phyloP scores from a whole-genome alignment of 2,113 vertebrate genomes.

The Ptilonorhynchus violaceus region DNA sequence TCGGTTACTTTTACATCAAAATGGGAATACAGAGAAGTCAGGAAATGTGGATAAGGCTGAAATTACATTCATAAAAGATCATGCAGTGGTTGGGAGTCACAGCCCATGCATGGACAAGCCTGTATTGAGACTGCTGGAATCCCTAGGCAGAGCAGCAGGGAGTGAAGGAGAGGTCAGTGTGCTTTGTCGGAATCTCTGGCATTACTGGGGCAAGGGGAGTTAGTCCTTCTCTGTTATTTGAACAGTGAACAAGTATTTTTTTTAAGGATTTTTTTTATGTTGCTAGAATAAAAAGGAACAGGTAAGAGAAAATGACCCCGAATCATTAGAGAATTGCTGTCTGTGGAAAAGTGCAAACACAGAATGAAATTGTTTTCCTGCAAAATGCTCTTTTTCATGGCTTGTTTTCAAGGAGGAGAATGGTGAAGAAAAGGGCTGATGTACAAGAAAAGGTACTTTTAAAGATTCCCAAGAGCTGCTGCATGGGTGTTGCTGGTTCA shows the following conservation, averaged over 20 bases:
- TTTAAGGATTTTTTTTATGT: neutral
- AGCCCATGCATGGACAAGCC: constrained; percentile 1
- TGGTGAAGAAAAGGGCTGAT: neutral
- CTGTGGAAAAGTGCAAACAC: constrained; percentile 9
- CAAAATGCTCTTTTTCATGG: neutral
- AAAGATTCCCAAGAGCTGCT: neutral
- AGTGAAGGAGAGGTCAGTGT: constrained; percentile 31
- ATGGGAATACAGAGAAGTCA: neutral
- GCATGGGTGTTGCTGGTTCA: neutral
- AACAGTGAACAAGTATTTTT: neutral
- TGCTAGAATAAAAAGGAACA: constrained; percentile 11
- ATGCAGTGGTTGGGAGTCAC: constrained; percentile 11
- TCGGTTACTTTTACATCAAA: neutral
- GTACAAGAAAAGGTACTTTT: neutral
- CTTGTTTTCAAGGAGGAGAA: constrained; percentile 4
- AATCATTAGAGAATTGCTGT: neutral
- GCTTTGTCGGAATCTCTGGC: constrained; percentile 41
- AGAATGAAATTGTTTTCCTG: neutral
- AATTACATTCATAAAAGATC: constrained; percentile 8
- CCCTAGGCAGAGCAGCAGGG: neutral
- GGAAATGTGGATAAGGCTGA: constrained; percentile 31
- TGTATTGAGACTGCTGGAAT: constrained; percentile 32
- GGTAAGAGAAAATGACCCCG: constrained; percentile 6
- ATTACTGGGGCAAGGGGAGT: constrained; percentile 4
- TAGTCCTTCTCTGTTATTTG: constrained; percentile 16